Evolutionary conservation across 2,113 vertebrate species (phyloP).

Genomic region (Aegotheles bennettii): DNA sequence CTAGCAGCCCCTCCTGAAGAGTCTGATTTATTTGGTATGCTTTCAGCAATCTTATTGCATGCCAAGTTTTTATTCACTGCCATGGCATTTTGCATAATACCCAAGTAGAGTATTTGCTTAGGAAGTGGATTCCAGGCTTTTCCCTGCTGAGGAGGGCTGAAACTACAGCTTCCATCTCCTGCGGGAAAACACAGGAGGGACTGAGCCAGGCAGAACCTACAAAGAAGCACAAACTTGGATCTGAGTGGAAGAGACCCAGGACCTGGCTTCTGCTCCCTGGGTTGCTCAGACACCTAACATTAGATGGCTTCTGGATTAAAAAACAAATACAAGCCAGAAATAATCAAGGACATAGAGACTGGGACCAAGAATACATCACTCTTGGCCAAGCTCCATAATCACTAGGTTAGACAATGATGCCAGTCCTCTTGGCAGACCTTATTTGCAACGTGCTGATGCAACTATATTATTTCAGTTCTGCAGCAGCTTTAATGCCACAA

Average conservation of each 20-base stretch:
- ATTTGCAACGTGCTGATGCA: background rate
- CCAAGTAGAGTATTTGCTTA: background rate
- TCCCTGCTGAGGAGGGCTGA: background rate
- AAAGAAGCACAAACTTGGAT: background rate
- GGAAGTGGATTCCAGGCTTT: constrained; percentile 34
- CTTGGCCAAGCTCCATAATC: constrained; percentile 19
- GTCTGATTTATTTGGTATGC: constrained; percentile 28
- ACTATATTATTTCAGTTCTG: background rate
- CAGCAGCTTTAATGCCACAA: background rate
- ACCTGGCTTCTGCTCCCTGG: background rate
- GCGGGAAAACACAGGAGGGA: background rate
- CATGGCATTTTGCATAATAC: constrained; percentile 24
- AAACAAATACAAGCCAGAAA: constrained; percentile 18
- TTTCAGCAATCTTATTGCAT: background rate
- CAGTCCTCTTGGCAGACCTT: constrained; percentile 27
- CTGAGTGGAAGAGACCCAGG: background rate
- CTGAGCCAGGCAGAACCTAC: background rate
- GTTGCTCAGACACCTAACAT: background rate
- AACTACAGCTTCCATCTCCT: background rate
- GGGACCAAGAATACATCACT: background rate
- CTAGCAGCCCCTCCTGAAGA: constrained; percentile 36
- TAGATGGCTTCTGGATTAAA: background rate
- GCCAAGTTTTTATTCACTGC: constrained; percentile 31
- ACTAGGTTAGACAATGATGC: background rate
- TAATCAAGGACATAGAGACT: constrained; percentile 16